Evolutionary conservation across 2,797 vertebrate species (phyloP).

Genomic region (Smutsia gigantea): DNA sequence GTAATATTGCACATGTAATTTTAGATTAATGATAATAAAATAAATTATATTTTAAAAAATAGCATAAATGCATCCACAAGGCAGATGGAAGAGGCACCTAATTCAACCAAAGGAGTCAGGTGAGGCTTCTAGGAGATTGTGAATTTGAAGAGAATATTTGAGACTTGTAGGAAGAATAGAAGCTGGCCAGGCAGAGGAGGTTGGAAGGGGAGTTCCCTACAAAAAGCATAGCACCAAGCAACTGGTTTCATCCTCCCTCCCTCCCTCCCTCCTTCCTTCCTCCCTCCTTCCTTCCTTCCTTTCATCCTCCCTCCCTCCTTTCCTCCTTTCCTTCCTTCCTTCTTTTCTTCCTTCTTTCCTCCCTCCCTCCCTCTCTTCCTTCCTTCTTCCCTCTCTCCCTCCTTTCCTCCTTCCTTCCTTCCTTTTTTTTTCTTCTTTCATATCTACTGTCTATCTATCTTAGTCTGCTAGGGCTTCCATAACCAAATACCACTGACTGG

Average conservation of each 20-base stretch:
- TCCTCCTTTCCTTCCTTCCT: too few species aligned
- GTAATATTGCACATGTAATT: too few species aligned
- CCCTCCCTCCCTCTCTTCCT: fast-evolving
- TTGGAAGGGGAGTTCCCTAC: neutral
- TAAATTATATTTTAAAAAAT: too few species aligned
- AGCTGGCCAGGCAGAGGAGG: neutral
- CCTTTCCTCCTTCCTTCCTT: neutral
- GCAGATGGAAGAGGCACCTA: neutral
- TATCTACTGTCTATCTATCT: neutral
- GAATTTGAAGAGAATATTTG: neutral
- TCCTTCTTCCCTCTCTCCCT: too few species aligned
- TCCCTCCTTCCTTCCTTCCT: neutral
- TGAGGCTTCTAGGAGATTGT: neutral
- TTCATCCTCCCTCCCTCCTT: neutral
- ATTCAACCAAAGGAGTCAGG: neutral
- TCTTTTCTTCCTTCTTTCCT: too few species aligned
- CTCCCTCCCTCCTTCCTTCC: fast-evolving
- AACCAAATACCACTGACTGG: neutral
- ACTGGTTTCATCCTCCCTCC: too few species aligned
- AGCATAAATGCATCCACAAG: neutral
- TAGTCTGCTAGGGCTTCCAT: neutral
- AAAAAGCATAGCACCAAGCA: neutral
- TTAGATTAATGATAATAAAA: too few species aligned
- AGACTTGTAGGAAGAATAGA: neutral
- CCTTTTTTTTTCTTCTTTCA: too few species aligned